Percentiles rank a stretch among this genome's conserved stretches.
phyloP scores from a whole-genome alignment of 2,888 invertebrate genomes.

The Tortrix viridana region DNA sequence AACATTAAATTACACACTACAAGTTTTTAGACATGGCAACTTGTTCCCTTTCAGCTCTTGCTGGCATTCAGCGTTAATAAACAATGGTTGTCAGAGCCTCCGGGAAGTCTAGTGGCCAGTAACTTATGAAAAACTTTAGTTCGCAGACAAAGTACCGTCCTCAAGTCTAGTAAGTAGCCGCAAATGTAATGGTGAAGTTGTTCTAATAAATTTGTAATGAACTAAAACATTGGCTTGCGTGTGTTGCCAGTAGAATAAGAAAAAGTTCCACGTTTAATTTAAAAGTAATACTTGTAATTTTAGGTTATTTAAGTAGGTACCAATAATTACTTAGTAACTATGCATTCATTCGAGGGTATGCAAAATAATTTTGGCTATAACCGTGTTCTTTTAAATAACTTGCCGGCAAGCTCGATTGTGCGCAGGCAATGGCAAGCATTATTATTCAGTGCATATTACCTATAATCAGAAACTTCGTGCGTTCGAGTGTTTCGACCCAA shows the following conservation, averaged over 20 bases:
- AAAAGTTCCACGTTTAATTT: no score
- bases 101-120: constrained; percentile 46
- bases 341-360: no score
- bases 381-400: no score
- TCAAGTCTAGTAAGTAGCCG: constrained; percentile 42
- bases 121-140: constrained; percentile 55
- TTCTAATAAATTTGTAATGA: constrained; percentile 43
- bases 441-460: no score
- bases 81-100: constrained; percentile 38
- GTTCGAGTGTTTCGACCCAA: no score
- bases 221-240: constrained; percentile 30
- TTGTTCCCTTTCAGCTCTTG: constrained; percentile 14
- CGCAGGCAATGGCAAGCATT: no score
- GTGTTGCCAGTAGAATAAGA: not conserved
- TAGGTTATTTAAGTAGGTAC: no score
- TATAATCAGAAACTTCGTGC: no score
- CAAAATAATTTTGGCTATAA: no score
- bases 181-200: constrained; percentile 53
- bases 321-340: no score
- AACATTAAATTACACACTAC: constrained; percentile 1
- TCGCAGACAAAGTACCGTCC: constrained; percentile 50
- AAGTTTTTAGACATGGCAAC: constrained; percentile 14
- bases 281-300: no score
- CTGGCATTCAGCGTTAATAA: constrained; percentile 28
- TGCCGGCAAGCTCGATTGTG: no score